Conservation (phyloP, 2,797 vertebrate genomes). For the Pseudomugil tenellus region DNA sequence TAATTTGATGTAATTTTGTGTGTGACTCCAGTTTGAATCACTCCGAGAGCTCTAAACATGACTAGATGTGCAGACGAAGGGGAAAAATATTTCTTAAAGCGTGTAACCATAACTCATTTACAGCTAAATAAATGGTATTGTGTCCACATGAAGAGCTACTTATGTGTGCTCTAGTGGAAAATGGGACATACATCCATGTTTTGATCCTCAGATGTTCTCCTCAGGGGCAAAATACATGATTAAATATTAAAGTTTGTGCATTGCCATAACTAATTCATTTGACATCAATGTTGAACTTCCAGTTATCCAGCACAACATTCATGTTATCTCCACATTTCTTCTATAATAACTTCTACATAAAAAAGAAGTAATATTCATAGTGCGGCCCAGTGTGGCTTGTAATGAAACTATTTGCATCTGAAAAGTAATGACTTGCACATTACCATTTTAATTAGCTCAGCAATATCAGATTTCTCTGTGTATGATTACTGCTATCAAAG, state of each 20-base stretch:
- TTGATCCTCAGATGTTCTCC: neutral
- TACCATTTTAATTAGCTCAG: constrained; percentile 64
- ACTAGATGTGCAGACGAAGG: constrained; percentile 18
- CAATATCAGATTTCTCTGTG: constrained; percentile 54
- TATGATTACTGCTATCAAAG: constrained; percentile 61
- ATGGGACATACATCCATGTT: neutral
- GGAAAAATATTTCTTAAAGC: constrained; percentile 4
- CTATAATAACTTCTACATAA: neutral
- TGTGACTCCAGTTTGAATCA: constrained; percentile 35
- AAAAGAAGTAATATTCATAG: constrained; percentile 9
- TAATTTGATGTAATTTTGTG: constrained; percentile 52
- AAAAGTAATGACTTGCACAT: constrained; percentile 58
- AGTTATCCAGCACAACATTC: constrained; percentile 8
- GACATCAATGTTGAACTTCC: constrained; percentile 3
- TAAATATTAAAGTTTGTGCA: neutral
- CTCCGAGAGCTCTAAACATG: constrained; percentile 22
- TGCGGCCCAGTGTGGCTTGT: constrained; percentile 21
- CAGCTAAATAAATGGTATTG: neutral
- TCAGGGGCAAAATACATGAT: neutral
- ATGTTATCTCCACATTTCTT: neutral
- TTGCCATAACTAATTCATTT: constrained; percentile 12
- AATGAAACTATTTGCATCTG: constrained; percentile 63
- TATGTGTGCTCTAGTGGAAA: neutral
- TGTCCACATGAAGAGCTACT: neutral
- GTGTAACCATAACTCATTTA: constrained; percentile 7